phyloP scores from a whole-genome alignment of 2,113 vertebrate genomes.

The Podarcis muralis region DNA sequence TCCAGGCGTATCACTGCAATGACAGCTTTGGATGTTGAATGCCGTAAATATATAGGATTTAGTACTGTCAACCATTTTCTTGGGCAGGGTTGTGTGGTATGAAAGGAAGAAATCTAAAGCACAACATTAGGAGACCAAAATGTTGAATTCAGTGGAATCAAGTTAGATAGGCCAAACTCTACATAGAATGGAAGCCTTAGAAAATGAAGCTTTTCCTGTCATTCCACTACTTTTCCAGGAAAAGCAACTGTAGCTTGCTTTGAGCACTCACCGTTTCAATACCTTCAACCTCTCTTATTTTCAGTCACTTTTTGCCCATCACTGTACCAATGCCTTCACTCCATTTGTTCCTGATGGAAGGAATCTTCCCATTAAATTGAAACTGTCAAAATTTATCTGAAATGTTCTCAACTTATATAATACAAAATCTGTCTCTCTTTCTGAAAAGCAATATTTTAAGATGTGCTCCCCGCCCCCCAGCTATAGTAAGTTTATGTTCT shows the following conservation, averaged over 20 bases:
- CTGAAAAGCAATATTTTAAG: constrained; percentile 40
- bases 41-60: neutral
- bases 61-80: too few species aligned
- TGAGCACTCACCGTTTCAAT: constrained; percentile 17
- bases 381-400: constrained; percentile 15
- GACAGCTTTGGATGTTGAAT: neutral
- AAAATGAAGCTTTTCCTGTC: neutral
- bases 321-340: neutral
- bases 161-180: neutral
- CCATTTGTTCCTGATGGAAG: neutral
- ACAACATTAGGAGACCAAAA: neutral
- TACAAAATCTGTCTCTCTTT: constrained; percentile 4
- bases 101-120: too few species aligned
- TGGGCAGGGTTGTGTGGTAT: neutral
- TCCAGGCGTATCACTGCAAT: neutral
- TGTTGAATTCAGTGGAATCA: neutral
- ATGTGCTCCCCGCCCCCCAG: constrained; percentile 46
- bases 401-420: neutral
- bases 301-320: neutral
- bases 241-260: neutral
- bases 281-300: neutral
- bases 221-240: neutral
- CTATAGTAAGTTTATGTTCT: constrained; percentile 49
- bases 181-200: neutral
- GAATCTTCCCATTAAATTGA: constrained; percentile 30